Base-by-base conservation (phyloP, 2,797 vertebrate genomes). In the Acipenser transmontanus region DNA sequence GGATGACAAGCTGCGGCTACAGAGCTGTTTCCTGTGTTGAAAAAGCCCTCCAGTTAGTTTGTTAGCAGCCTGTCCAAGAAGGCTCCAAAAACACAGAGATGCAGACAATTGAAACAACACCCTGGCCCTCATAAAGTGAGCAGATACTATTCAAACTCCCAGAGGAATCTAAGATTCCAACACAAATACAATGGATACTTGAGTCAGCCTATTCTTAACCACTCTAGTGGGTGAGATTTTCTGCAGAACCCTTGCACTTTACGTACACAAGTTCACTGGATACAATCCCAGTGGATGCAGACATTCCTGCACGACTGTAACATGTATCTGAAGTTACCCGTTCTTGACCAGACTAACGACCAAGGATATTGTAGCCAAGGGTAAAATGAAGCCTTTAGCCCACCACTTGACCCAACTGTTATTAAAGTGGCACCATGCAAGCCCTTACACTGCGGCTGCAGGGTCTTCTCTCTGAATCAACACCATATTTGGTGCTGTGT, bases 11-110 rank as follows among this genome's bases (percentile, higher is more conserved):
- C 66, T 20, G n/a, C 60, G 12, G 69, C 68, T 66, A 65, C 69
- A 71, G 72, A 20, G 64, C 66, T 47, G 66, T 69, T 73, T 68
- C 69, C 67, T 70, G 68, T 72, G 76, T 66, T 70, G 66, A 76
- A 68, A 72, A 71, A 34, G 67, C 65, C 68, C 63, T 51, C 47
- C 68, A 62, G 73, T 60, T 68, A 63, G 66, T 69, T 73, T 71
- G 59, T 50, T 69, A 74, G 68, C 71, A 62, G 66, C 59, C 66
- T 75, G 72, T 77, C 64, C 70, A 59, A 52, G 76, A 62, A 69
- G 71, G 71, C 68, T 73, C 68, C 64, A 74, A 63, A 77, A 74
- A 71, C 65, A 68, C 20, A 62, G 10, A 61, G 52, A 67, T 66
- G 13, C 50, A 47, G 14, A 59, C 63, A 62, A 67, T 65, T 71